Conservation (phyloP, 2,113 vertebrate genomes). For the Balaenoptera acutorostrata region DNA sequence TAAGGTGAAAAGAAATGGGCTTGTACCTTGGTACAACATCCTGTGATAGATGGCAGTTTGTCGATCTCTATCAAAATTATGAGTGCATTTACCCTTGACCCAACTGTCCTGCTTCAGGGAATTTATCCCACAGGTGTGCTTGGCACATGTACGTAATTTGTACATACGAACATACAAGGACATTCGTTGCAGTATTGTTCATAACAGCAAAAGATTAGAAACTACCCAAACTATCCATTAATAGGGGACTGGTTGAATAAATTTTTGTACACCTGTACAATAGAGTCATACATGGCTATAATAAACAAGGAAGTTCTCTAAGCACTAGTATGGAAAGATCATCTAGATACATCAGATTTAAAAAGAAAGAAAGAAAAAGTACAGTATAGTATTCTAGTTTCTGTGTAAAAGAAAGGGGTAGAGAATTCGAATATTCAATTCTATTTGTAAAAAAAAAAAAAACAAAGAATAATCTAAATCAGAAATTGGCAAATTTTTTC, state of each 20-base stretch:
- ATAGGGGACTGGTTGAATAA: neutral
- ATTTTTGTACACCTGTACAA: neutral
- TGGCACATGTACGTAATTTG: neutral
- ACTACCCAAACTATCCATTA: neutral
- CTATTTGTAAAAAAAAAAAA: neutral
- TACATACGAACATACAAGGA: neutral
- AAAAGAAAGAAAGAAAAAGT: neutral
- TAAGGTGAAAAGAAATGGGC: neutral
- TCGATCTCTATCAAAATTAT: neutral
- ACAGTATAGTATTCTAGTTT: neutral
- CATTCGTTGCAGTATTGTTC: neutral
- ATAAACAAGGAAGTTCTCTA: neutral
- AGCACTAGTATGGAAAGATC: neutral
- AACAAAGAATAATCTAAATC: neutral
- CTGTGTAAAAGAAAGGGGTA: neutral
- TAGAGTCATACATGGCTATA: neutral
- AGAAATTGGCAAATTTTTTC: neutral
- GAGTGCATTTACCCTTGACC: neutral
- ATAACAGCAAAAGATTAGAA: neutral
- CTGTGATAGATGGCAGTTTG: neutral
- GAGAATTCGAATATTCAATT: neutral
- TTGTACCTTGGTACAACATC: neutral
- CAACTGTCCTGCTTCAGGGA: neutral
- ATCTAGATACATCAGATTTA: neutral
- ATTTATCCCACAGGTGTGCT: neutral